Base-by-base conservation (phyloP, 2,888 invertebrate species). In the Drosophila algonquin region DNA sequence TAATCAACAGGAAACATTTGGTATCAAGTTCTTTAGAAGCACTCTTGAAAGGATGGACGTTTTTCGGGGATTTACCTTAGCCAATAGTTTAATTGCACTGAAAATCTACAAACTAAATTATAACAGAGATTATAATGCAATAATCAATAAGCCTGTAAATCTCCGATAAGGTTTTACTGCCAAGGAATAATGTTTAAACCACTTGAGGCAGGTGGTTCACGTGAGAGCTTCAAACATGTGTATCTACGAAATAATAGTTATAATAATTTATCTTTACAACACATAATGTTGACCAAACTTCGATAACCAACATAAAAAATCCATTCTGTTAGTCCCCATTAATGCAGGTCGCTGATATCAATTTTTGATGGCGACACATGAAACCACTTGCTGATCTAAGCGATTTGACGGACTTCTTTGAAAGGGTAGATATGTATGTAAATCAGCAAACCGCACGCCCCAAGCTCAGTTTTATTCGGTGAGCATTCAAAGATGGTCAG, bases 301-400 rank as follows among this genome's bases (percentile, higher is more conserved):
- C 40, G 7, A 40, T 27, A n/a, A 2, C 27, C 24, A 5, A 56
- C 10, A 14, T 16, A 53, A 8, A 27, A 54, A 14, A n/a, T n/a
- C 24, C 57, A 40, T 47, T 27, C 45, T 51, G 16, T 44, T 27
- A 35, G 55, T 35, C 16, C 18, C 45, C 64, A 56, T 67, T 64
- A 67, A 67, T 71, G 71, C 71, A 70, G 71, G 63, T 71, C 63
- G 71, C 46, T 71, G 40, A 54, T 58, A 67, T 50, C 54, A 27
- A 52, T 54, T 71, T 69, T 56, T 47, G 35, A 9, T 30, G 30
- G n/a, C 57, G 71, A 53, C 24, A 72, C 56, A 59, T 63, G 80
- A 84, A 76, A 73, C 48, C 67, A 73, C 76, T 14, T 80, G 81
- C 82, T 82, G 82, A 85, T 56, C 50, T 75, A 55, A 71, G 53